Percentiles rank a stretch among this genome's conserved stretches.
These are phyloP conservation scores for Illadopsis cleaveri DNA, from an alignment of 2,113 vertebrate genomes.

Conservation along the genomic window DNA sequence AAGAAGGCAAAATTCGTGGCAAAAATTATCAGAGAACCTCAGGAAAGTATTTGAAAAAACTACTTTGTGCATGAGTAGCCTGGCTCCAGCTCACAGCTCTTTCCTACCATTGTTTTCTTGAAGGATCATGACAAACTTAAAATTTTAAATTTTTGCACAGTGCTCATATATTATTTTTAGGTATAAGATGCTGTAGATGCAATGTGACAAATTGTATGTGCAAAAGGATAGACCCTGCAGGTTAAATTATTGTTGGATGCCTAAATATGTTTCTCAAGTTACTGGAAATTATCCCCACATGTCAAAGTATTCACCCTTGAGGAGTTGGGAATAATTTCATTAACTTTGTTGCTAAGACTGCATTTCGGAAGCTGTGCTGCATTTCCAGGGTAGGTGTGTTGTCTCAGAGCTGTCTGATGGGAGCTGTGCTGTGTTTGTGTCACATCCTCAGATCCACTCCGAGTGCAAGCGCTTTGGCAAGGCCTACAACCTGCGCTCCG, in stretches of 20 bases:
- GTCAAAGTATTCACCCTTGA: background rate
- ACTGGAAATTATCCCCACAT: background rate
- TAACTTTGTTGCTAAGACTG: background rate
- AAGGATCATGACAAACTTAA: background rate
- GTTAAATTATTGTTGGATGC: background rate
- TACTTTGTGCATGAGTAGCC: background rate
- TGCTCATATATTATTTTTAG: background rate
- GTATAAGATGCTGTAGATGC: background rate
- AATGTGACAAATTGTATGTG: background rate
- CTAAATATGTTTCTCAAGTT: background rate
- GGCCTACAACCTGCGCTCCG: conserved; percentile 93
- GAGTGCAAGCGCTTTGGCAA: conserved; percentile 99
- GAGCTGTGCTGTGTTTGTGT: background rate
- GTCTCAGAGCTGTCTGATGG: background rate
- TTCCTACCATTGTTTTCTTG: background rate
- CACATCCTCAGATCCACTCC: conserved; percentile 84
- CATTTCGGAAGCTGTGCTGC: background rate
- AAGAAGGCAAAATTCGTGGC: background rate
- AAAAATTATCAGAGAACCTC: background rate
- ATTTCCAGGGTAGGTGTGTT: background rate
- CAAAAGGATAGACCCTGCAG: background rate
- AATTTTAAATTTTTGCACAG: background rate
- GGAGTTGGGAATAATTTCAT: background rate
- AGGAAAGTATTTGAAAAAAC: background rate
- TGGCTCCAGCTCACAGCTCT: background rate